These are phyloP conservation scores for Zaprionus tsacasi DNA, from an alignment of 1,140 invertebrate species.

Conservation along the genomic window DNA sequence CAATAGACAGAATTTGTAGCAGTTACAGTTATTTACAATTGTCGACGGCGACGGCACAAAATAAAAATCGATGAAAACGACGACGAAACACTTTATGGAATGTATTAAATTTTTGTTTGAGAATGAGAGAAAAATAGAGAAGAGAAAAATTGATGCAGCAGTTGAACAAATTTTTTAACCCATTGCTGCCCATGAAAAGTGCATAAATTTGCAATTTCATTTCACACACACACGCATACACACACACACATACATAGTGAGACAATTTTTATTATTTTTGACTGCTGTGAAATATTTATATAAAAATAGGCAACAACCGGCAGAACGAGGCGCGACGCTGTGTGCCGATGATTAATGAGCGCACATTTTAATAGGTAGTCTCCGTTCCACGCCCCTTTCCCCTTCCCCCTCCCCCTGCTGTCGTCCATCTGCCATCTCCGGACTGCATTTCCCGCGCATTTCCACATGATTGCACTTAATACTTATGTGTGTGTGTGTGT, in stretches of 20 bases:
- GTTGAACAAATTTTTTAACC: conserved; percentile 50
- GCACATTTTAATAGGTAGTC: conserved; percentile 80
- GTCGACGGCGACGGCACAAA: conserved; percentile 1
- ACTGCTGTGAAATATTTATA: conserved; percentile 39
- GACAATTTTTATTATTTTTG: conserved; percentile 22
- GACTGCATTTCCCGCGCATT: conserved; percentile 67
- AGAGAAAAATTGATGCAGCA: conserved; percentile 39
- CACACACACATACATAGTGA: background rate
- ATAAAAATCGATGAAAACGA: conserved; percentile 45
- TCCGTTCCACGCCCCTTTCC: conserved; percentile 38
- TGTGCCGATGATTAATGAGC: conserved; percentile 75
- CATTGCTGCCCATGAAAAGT: conserved; percentile 65
- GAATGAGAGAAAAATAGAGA: conserved; percentile 12
- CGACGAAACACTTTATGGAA: conserved; percentile 66
- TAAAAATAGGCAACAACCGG: conserved; percentile 63
- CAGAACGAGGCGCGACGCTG: conserved; percentile 18
- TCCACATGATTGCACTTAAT: conserved; percentile 81
- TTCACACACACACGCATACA: background rate
- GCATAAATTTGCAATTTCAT: conserved; percentile 74
- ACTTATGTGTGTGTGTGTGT: conserved; percentile 51
- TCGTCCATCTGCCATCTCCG: conserved; percentile 25
- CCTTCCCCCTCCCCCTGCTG: background rate
- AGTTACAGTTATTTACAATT: conserved; percentile 56
- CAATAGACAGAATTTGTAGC: conserved; percentile 62
- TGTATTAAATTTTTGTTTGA: conserved; percentile 64